Base-by-base conservation (phyloP, 1,140 invertebrate species). In the Euwallacea similis region DNA sequence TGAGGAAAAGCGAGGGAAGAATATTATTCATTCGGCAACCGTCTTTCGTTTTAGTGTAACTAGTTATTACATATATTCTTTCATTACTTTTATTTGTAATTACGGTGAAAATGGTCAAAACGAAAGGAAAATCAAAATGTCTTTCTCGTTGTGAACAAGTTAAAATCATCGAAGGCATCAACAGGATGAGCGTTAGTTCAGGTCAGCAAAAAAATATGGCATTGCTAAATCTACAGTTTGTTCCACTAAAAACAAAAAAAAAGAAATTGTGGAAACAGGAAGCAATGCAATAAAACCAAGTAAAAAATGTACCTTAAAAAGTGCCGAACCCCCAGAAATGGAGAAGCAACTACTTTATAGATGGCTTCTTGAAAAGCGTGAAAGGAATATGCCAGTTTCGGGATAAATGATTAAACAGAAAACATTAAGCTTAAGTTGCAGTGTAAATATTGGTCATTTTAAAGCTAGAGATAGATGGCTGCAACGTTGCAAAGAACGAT, bases 391-490 rank as follows among this genome's bases (percentile, higher is more conserved):
- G 7, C 11, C 41, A 42, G 42, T 63, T 46, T 69, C 56, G 7
- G 44, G 42, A 44, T 1, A 6, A 50, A 50, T 6, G 0, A 11
- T 50, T 10, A 50, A 50, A 50, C 46, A 50, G 13, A 50, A 50
- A 50, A 6, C 46, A 50, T 11, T 50, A 50, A 50, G 46, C 13
- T 50, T 6, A 50, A 50, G 46, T 50, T 50, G 2, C 13, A 50
- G 9, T 50, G 1, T 50, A 50, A 50, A 6, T 50, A 50, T 50
- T 50, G 46, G 46, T 50, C 42, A 69, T 11, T 75, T 75, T 55
- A 68, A n/a, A 43, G 73, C 73, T 11, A 74, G 70, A 42, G 66
- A 73, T 66, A 67, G 75, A 13, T 76, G 75, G 66, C 59, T 75
- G 6, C 70, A 75, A 59, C 46, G 59, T 42, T 75, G 73, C 65